phyloP scores from a whole-genome alignment of 2,113 vertebrate species.

The Callopanchax toddi region DNA sequence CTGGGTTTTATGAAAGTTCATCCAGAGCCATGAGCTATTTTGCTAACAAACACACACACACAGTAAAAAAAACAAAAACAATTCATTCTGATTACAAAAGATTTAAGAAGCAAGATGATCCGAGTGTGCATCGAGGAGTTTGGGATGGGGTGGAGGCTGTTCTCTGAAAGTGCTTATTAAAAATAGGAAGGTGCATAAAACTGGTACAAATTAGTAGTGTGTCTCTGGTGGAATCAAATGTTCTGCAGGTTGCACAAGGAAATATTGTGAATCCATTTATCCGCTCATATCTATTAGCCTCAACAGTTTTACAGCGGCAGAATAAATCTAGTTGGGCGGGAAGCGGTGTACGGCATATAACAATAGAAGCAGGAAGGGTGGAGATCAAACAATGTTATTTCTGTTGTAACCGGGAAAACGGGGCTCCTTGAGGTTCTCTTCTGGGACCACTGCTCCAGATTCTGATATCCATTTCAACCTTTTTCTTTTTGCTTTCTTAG shows the following conservation, averaged over 20 bases:
- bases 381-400: conserved; percentile 78
- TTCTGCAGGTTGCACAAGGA: conserved; percentile 65
- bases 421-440: conserved; percentile 60
- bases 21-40: too few species aligned
- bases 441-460: conserved; percentile 74
- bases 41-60: too few species aligned
- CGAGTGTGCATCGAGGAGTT: conserved; percentile 6
- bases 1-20: too few species aligned
- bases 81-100: conserved; percentile 12
- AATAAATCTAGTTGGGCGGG: conserved; percentile 20
- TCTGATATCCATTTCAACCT: conserved; percentile 72
- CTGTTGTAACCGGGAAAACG: conserved; percentile 71
- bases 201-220: conserved; percentile 59
- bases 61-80: too few species aligned
- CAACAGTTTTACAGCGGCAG: conserved; percentile 25
- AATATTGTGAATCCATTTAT: conserved; percentile 62
- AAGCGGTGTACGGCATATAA: conserved; percentile 59
- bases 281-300: conserved; percentile 40
- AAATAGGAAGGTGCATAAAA: conserved; percentile 68
- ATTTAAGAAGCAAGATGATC: conserved; percentile 6
- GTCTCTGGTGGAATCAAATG: conserved; percentile 53
- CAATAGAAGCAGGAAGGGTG: conserved; percentile 58
- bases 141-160: conserved; percentile 15
- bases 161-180: conserved; percentile 55
- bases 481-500: conserved; percentile 69